Percentiles rank a stretch among this genome's conserved stretches.
These are phyloP conservation scores for Drosophila takahashii DNA, from an alignment of 1,140 invertebrate species.

Conservation along the genomic window DNA sequence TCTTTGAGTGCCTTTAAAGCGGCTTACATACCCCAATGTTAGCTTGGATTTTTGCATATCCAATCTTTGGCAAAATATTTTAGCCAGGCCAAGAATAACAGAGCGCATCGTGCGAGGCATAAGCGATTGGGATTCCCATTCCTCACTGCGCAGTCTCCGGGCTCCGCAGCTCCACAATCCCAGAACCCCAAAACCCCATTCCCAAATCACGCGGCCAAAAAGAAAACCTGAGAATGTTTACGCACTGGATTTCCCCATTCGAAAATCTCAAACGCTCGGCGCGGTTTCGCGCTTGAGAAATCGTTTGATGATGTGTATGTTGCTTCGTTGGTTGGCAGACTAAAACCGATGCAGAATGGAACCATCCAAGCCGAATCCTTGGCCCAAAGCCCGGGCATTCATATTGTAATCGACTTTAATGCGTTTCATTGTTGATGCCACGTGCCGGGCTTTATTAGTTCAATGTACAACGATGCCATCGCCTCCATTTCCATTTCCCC, in stretches of 20 bases:
- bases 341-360: constrained; percentile 21
- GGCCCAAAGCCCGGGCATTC: constrained; percentile 45
- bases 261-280: constrained; percentile 16
- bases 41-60: constrained; percentile 21
- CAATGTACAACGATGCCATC: constrained; percentile 77
- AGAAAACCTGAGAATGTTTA: constrained; percentile 41
- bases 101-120: constrained; percentile 39
- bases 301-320: constrained; percentile 53
- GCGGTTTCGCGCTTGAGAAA: constrained; percentile 54
- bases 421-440: constrained; percentile 85
- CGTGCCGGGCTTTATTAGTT: constrained; percentile 85
- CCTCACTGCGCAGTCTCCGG: constrained; percentile 40
- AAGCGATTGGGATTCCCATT: constrained; percentile 25
- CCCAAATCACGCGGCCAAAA: background rate
- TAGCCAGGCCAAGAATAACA: constrained; percentile 44
- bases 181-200: background rate
- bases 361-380: constrained; percentile 21
- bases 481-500: constrained; percentile 51
- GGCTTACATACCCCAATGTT: background rate
- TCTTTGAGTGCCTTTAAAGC: background rate
- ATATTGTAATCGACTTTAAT: constrained; percentile 85
- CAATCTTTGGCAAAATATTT: constrained; percentile 44
- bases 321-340: constrained; percentile 6
- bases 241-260: constrained; percentile 31
- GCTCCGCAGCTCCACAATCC: background rate